These are phyloP conservation scores for Pyrocoelia pectoralis DNA, from an alignment of 2,888 invertebrate genomes.

Conservation along the genomic window DNA sequence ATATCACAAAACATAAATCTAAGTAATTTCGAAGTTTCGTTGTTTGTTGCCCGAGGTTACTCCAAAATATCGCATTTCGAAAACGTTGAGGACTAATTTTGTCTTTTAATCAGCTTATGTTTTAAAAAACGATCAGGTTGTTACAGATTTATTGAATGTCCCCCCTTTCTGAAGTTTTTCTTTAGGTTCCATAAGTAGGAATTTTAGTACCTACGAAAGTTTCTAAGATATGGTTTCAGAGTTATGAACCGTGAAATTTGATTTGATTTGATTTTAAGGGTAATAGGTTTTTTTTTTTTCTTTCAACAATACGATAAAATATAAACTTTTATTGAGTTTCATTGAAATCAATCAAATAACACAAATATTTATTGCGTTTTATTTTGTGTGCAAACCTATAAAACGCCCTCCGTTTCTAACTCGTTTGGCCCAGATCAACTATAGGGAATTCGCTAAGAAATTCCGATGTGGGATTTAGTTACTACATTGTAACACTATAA, in stretches of 20 bases:
- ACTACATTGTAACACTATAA: no score
- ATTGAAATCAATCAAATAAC: neutral
- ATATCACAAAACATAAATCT: constrained; percentile 31
- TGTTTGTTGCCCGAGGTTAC: neutral
- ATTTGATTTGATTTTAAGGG: constrained; percentile 26
- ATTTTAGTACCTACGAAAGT: constrained; percentile 34
- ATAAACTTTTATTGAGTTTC: constrained; percentile 6
- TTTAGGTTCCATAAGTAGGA: constrained; percentile 9
- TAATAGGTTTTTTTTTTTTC: constrained; percentile 6
- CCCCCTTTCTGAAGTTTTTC: constrained; percentile 26
- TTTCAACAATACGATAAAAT: constrained; percentile 11
- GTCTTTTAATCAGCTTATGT: no score
- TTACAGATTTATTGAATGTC: constrained; percentile 53
- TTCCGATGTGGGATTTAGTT: no score
- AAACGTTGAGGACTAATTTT: no score
- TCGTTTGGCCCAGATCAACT: no score
- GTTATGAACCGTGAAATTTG: constrained; percentile 32
- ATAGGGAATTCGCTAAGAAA: no score
- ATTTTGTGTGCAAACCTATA: neutral
- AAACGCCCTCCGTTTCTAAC: no score
- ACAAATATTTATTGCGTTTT: neutral
- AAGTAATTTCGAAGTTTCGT: constrained; percentile 14
- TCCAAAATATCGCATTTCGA: no score
- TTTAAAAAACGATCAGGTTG: constrained; percentile 9
- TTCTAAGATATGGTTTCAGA: constrained; percentile 21